Base-by-base conservation (phyloP, 2,113 vertebrate genomes). In the Serinus canaria region DNA sequence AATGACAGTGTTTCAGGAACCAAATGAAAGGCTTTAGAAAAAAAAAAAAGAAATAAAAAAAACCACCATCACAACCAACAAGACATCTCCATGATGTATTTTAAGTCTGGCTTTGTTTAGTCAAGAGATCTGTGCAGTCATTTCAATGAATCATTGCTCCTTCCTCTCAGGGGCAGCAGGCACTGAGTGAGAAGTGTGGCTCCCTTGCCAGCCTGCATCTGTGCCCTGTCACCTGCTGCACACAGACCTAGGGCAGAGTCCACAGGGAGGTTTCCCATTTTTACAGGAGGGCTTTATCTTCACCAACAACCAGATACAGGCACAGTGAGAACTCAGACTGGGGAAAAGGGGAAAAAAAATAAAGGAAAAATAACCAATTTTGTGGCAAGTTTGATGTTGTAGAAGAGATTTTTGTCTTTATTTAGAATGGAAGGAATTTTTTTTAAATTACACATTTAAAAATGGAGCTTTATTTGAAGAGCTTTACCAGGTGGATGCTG, bases 271-370 rank as follows among this genome's bases (percentile, higher is more conserved):
- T 33, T 70, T 62, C 13, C 10, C 7, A 2, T 50, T 80, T 63
- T 81, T 58, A 8, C 31, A 21, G 7, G 12, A 94, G 25, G 25
- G 2, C 4, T 86, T 81, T 16, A 7, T 49, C 37, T 84, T 93
- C 47, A 7, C 72, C 12, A 39, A 3, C 58, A 62, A 13, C 22
- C 58, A 53, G 31, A 5, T 3, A 18, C 56, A 41, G 2, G 9
- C 15, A 13, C 28, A 37, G 15, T 13, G 35, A 83, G 41, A 64
- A 19, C 41, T 28, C 35, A 79, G 21, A 12, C 15, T 37, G 11
- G 23, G 28, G 21, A 9, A n/a, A 52, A 14, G 10, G 19, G 11
- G 0, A 10, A 25, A 9, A 5, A 8, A 8, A 37, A 13, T 2
- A 41, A 41, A 14, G 41, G 13, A 11, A 17, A 20, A 18, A 19